These are phyloP conservation scores for Ciconia nigra DNA, from an alignment of 2,797 vertebrate genomes.

Conservation along the genomic window DNA sequence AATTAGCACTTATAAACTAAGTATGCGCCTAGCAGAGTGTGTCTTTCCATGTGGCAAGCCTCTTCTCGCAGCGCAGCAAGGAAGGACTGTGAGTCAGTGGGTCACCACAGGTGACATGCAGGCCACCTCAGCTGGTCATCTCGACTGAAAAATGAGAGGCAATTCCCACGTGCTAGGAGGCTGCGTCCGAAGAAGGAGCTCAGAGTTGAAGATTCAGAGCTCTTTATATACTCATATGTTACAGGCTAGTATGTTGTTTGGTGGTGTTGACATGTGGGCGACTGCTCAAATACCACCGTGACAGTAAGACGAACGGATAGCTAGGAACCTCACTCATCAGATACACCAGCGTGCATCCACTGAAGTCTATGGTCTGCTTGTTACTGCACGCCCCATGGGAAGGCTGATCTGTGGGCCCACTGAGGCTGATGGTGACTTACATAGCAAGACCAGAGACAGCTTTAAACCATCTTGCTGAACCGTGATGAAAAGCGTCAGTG, in stretches of 20 bases:
- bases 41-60: background rate
- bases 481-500: accelerated
- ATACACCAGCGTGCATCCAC: background rate
- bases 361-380: background rate
- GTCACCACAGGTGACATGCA: background rate
- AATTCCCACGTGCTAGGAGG: background rate
- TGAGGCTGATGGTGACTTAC: background rate
- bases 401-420: background rate
- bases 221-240: background rate
- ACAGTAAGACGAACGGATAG: background rate
- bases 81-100: background rate
- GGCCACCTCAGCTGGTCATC: background rate
- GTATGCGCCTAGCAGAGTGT: background rate
- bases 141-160: background rate
- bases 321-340: background rate
- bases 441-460: background rate
- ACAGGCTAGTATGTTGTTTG: background rate
- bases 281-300: background rate
- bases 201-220: background rate
- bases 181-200: background rate
- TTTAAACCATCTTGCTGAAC: background rate
- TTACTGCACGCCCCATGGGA: background rate
- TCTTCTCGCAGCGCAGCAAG: background rate
- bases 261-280: background rate
- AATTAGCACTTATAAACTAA: conserved; percentile 20